Conservation (phyloP, 35 echinoderm and acorn worm species). For the Strongylocentrotus purpuratus region DNA sequence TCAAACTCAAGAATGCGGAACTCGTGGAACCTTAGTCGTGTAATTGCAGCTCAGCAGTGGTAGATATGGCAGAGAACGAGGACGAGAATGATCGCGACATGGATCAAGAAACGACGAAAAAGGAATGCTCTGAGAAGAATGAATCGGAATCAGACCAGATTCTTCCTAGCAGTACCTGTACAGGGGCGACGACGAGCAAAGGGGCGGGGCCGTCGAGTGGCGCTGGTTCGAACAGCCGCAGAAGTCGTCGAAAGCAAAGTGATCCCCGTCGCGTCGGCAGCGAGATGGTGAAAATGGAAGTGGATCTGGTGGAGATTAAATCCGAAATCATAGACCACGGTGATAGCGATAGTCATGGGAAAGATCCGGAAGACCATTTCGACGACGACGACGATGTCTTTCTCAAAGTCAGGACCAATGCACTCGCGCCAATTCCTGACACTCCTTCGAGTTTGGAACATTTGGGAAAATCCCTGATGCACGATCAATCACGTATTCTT, state of each 20-base stretch:
- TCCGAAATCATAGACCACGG: not conserved
- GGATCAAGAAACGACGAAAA: constrained; percentile 19
- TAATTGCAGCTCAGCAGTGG: not conserved
- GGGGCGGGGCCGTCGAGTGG: constrained; percentile 32
- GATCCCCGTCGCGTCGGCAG: constrained; percentile 35
- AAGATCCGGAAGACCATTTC: not conserved
- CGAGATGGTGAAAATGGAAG: constrained; percentile 11
- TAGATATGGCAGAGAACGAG: not conserved
- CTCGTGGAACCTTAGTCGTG: not conserved
- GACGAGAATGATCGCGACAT: not conserved
- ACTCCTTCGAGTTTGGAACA: not conserved
- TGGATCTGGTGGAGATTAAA: not conserved
- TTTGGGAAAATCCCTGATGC: not conserved
- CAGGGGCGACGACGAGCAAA: not conserved
- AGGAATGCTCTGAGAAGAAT: not conserved
- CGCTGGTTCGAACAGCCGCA: not conserved
- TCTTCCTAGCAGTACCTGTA: not conserved
- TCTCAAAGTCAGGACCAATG: not conserved
- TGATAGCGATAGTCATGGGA: not conserved
- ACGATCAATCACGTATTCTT: not conserved
- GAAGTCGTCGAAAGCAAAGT: constrained; percentile 40
- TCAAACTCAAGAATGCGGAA: not conserved
- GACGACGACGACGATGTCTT: constrained; percentile 38
- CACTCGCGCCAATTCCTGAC: not conserved
- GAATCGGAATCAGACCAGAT: not conserved